Evolutionary conservation across 2,888 invertebrate species (phyloP).

Genomic region (Lithophane ornitopus): DNA sequence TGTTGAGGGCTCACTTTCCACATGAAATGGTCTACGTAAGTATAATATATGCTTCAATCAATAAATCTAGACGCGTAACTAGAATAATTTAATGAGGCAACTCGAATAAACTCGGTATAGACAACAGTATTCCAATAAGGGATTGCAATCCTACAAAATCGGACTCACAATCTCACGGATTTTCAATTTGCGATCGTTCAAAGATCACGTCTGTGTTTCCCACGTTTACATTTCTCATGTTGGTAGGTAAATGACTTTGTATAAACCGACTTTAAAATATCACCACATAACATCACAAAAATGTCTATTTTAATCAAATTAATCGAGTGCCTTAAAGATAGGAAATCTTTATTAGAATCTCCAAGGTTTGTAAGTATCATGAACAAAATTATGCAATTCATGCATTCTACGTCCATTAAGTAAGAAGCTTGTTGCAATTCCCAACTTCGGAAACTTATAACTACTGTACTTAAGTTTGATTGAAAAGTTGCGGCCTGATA

Average conservation of each 20-base stretch:
- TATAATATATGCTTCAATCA: neutral
- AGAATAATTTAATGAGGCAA: neutral
- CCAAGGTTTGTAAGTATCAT: slow-evolving; percentile 29
- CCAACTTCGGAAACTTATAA: slow-evolving; percentile 72
- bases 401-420: slow-evolving; percentile 71
- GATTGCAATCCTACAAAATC: slow-evolving; percentile 34
- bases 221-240: slow-evolving; percentile 52
- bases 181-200: slow-evolving; percentile 53
- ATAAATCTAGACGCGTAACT: neutral
- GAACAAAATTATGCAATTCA: slow-evolving; percentile 66
- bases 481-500: slow-evolving; percentile 70
- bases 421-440: slow-evolving; percentile 74
- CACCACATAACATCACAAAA: slow-evolving; percentile 23
- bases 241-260: slow-evolving; percentile 15
- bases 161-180: slow-evolving; percentile 46
- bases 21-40: neutral
- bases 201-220: slow-evolving; percentile 54
- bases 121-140: slow-evolving; percentile 24
- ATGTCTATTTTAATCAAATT: slow-evolving; percentile 29
- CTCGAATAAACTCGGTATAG: neutral
- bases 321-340: slow-evolving; percentile 14
- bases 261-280: slow-evolving; percentile 26
- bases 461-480: slow-evolving; percentile 73
- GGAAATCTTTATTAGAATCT: slow-evolving; percentile 36
- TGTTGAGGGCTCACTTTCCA: neutral